Evolutionary conservation across 2,113 vertebrate genomes (phyloP), one percentile per base, ranked within the genome.

Genomic region (Thunnus maccoyii): DNA sequence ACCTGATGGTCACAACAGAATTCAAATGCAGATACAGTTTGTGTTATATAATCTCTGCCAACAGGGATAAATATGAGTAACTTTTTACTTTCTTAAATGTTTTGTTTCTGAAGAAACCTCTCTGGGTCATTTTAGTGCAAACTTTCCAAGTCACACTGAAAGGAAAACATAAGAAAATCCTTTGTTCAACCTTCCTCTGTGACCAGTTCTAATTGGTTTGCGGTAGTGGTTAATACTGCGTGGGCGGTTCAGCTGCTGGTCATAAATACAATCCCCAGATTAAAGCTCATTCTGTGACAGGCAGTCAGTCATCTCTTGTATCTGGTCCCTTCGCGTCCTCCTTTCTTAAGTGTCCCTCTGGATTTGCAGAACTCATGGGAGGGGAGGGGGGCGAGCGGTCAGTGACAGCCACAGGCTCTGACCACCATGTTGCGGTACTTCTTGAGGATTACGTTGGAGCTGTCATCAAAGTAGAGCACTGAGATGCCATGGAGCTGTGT

Each of bases 391-490:
- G 10, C 0, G 4, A 27, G 13, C 2, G 2, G 60, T 95, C 96
- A 99, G 94, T 99, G 98, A 83, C 98, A 99, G 85, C 98, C 98
- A 1, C 98, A 99, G 67, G 97, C 96, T 91, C 97, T 94, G 87
- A 99, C 98, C 57, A 99, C 98, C 98, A 99, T 99, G 94, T 99
- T 99, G 64, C 97, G 95, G 93, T 99, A 99, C 80, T 99, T 99
- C 93, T 99, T 99, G 76, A 99, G 95, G 86, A 99, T 99, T 76
- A 99, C 98, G 0, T 99, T 99, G 94, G 98, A 98, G 92, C 97
- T 99, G 95, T 99, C 98, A 5, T 99, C 98, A 1, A 99, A 99
- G 86, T 99, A 99, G 81, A 99, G 97, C 68, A 99, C 98, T 0
- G 98, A 99, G 93, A 99, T 99, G 85, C 97, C 97, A 1, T 99